A percentile compares a stretch with the other conserved stretches of the same genome.
phyloP scores from a whole-genome alignment of 2,113 vertebrate species.

The Brachypodius melanocephalos region DNA sequence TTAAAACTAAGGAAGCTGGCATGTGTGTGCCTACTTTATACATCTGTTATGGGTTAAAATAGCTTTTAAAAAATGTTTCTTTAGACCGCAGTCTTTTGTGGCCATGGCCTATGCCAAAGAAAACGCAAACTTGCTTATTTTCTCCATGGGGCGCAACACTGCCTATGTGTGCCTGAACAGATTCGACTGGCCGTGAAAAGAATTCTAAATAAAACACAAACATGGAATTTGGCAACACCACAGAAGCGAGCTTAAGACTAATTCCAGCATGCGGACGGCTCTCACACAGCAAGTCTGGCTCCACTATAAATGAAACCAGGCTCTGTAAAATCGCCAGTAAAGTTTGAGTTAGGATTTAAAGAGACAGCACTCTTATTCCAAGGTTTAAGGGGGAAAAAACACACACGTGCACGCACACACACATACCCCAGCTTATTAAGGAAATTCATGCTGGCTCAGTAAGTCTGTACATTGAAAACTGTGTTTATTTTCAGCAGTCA shows the following conservation, averaged over 20 bases:
- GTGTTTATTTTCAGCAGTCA: slow-evolving; percentile 64
- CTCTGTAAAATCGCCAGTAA: slow-evolving; percentile 86
- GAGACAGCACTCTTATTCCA: slow-evolving; percentile 71
- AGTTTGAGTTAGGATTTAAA: slow-evolving; percentile 84
- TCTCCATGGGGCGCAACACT: slow-evolving; percentile 80
- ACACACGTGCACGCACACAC: background rate
- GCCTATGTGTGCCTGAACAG: slow-evolving; percentile 82
- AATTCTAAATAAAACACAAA: slow-evolving; percentile 89
- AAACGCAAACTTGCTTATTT: slow-evolving; percentile 86
- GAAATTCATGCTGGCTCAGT: slow-evolving; percentile 52
- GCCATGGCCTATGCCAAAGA: slow-evolving; percentile 81
- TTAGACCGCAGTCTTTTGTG: slow-evolving; percentile 83
- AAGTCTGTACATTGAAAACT: slow-evolving; percentile 63
- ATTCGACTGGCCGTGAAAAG: slow-evolving; percentile 86
- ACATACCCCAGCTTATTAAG: slow-evolving; percentile 42
- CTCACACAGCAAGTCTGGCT: slow-evolving; percentile 88
- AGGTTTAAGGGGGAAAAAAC: background rate
- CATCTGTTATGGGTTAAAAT: slow-evolving; percentile 88
- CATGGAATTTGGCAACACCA: slow-evolving; percentile 86
- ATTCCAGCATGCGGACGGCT: slow-evolving; percentile 85
- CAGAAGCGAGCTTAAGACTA: slow-evolving; percentile 86
- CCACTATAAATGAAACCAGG: slow-evolving; percentile 93
- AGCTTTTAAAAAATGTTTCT: slow-evolving; percentile 82
- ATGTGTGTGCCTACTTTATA: slow-evolving; percentile 79
- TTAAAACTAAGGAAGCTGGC: slow-evolving; percentile 85